Conservation (phyloP, 1,140 invertebrate genomes). For the Triops cancriformis region DNA sequence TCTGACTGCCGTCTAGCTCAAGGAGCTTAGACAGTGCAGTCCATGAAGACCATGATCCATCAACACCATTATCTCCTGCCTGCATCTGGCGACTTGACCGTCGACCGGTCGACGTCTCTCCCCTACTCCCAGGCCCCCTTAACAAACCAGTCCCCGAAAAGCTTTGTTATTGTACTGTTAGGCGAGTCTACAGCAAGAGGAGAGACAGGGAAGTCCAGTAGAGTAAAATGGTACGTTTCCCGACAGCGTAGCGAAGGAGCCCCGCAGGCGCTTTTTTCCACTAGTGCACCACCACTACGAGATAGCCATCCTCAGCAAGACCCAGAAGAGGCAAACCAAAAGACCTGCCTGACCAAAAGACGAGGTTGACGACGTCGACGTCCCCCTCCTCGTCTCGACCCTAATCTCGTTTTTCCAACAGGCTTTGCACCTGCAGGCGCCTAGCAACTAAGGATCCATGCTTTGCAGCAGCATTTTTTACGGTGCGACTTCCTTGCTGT, state of each 20-base stretch:
- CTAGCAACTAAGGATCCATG: background rate
- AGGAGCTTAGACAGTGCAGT: background rate
- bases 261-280: background rate
- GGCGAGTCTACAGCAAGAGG: background rate
- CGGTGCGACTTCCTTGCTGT: background rate
- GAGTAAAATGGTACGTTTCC: background rate
- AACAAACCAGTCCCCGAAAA: background rate
- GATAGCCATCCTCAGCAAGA: background rate
- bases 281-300: background rate
- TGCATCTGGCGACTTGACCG: slow-evolving; percentile 12
- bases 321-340: too few relatives aligned
- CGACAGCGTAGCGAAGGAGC: background rate
- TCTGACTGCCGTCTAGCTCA: background rate
- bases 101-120: background rate
- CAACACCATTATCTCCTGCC: slow-evolving; percentile 8
- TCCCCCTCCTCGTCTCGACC: background rate
- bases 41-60: slow-evolving; percentile 13
- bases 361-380: slow-evolving; percentile 8
- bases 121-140: background rate
- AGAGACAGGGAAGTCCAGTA: slow-evolving; percentile 5
- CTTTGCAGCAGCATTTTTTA: background rate
- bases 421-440: background rate
- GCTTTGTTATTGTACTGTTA: slow-evolving; percentile 1
- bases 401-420: slow-evolving; percentile 8
- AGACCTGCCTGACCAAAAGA: background rate